Evolutionary conservation across 2,888 invertebrate species (phyloP).

Genomic region (Polyommatus iphigenia): DNA sequence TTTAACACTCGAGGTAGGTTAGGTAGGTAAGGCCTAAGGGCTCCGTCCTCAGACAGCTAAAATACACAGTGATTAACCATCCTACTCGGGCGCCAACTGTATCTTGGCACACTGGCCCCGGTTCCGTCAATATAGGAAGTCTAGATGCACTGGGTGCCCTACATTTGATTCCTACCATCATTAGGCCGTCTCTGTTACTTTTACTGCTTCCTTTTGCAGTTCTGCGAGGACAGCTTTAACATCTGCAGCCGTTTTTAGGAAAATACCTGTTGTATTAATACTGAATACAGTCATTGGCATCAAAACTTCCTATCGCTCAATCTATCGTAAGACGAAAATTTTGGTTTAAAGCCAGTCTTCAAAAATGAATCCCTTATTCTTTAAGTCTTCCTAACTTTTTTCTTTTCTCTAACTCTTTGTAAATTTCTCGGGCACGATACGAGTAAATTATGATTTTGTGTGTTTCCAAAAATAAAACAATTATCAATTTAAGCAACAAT

Average conservation of each 20-base stretch:
- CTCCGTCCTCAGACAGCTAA: neutral
- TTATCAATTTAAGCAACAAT: neutral
- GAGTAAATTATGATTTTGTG: neutral
- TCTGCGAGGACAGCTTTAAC: neutral
- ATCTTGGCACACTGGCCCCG: constrained; percentile 9
- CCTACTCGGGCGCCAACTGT: constrained; percentile 18
- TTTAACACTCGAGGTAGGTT: no score
- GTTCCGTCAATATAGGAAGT: constrained; percentile 31
- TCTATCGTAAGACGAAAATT: neutral
- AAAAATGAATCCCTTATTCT: no score
- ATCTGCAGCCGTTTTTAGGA: neutral
- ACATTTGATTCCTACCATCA: constrained; percentile 15
- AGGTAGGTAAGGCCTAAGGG: neutral
- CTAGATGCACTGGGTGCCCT: constrained; percentile 21
- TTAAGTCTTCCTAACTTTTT: no score
- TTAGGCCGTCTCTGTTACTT: neutral
- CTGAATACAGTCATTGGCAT: neutral
- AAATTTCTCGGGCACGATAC: no score
- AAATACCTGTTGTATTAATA: neutral
- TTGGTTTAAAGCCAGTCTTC: no score
- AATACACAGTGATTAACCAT: constrained; percentile 20
- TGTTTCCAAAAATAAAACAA: neutral
- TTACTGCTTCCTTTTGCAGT: constrained; percentile 8
- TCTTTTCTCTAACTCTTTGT: no score
- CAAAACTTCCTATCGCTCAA: neutral